Evolutionary conservation across 2,888 invertebrate species (phyloP).

Genomic region (Rhagophthalmus giganteus): DNA sequence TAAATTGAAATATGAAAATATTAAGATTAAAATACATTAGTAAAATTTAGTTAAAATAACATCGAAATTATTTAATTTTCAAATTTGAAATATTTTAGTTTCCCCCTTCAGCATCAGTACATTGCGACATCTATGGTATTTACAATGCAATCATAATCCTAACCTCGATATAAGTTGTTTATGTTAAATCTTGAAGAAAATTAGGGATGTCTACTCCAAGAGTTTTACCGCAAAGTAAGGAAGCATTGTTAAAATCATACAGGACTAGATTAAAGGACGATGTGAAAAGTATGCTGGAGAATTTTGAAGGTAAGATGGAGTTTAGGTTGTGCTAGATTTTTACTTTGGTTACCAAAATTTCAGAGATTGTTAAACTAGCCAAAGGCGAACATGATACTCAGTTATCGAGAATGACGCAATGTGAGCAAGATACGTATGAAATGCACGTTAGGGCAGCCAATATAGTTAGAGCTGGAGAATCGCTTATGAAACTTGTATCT

Average conservation of each 20-base stretch:
- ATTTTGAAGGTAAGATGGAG: constrained; percentile 82
- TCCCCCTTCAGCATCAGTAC: too few relatives aligned
- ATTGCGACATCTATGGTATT: too few relatives aligned
- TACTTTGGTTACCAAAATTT: too few relatives aligned
- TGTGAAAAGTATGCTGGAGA: constrained; percentile 95
- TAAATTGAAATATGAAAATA: too few relatives aligned
- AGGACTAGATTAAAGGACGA: constrained; percentile 93
- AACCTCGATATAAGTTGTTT: too few relatives aligned
- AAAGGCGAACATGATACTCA: constrained; percentile 91
- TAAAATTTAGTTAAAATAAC: too few relatives aligned
- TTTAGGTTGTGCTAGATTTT: too few relatives aligned
- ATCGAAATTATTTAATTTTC: too few relatives aligned
- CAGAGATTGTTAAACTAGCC: constrained; percentile 87
- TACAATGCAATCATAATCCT: too few relatives aligned
- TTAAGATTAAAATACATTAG: too few relatives aligned
- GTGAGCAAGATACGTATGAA: constrained; percentile 94
- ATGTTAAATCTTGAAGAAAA: not conserved
- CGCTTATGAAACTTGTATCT: constrained; percentile 93
- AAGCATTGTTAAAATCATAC: constrained; percentile 92
- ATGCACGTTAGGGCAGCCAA: constrained; percentile 97
- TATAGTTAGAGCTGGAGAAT: constrained; percentile 95
- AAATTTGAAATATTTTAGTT: too few relatives aligned
- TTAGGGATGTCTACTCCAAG: constrained; percentile 57
- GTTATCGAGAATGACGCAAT: constrained; percentile 85
- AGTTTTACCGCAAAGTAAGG: constrained; percentile 87